A percentile compares a stretch with the other conserved stretches of the same genome.
phyloP scores from a whole-genome alignment of 53 echinoderm and acorn worm genomes.

The Holothuria scabra region DNA sequence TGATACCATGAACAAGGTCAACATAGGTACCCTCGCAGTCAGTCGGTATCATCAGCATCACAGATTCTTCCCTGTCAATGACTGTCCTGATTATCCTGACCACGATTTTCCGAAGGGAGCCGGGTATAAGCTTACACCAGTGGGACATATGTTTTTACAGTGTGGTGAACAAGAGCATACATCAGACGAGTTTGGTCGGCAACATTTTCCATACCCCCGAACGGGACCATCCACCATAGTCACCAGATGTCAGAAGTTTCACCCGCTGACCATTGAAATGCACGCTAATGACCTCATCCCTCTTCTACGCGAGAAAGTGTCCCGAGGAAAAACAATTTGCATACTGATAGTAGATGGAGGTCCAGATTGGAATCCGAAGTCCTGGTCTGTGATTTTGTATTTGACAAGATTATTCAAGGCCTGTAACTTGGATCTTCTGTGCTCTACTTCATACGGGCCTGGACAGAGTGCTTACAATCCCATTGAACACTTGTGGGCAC shows the following conservation, averaged over 20 bases:
- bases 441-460: constrained; percentile 16
- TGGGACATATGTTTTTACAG: constrained; percentile 55
- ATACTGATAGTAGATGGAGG: constrained; percentile 51
- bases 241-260: constrained; percentile 34
- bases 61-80: constrained; percentile 26
- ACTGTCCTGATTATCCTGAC: constrained; percentile 52
- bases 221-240: constrained; percentile 47
- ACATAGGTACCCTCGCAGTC: constrained; percentile 55
- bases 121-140: constrained; percentile 36
- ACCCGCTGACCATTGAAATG: constrained; percentile 24
- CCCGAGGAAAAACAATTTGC: constrained; percentile 14
- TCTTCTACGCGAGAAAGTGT: constrained; percentile 12
- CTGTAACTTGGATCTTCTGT: constrained; percentile 52
- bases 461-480: constrained; percentile 56
- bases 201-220: background rate
- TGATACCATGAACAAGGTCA: constrained; percentile 58
- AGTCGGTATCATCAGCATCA: constrained; percentile 51
- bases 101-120: constrained; percentile 60
- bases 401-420: constrained; percentile 19
- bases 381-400: constrained; percentile 40
- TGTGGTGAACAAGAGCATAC: background rate
- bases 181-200: constrained; percentile 24
- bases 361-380: constrained; percentile 52
- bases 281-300: constrained; percentile 53
- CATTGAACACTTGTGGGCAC: constrained; percentile 62